Percentiles rank a stretch among this genome's conserved stretches.
These are phyloP conservation scores for Oryzias melastigma DNA, from an alignment of 2,113 vertebrate genomes.

Conservation along the genomic window DNA sequence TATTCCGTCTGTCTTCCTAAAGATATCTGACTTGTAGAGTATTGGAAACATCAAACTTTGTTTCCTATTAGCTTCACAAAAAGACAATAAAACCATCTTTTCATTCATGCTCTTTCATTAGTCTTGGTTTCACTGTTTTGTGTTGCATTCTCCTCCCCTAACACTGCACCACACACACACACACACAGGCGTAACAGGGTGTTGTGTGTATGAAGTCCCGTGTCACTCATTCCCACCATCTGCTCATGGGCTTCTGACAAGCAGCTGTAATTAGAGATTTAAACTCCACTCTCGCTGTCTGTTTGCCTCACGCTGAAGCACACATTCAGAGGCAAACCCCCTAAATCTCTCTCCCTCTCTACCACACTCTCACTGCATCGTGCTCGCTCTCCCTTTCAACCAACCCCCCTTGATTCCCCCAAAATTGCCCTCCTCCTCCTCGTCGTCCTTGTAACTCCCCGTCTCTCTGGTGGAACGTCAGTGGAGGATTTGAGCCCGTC, in stretches of 20 bases:
- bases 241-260: conserved; percentile 57
- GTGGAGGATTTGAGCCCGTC: conserved; percentile 65
- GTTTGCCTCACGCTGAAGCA: conserved; percentile 20
- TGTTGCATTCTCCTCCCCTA: conserved; percentile 14
- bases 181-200: conserved; percentile 8
- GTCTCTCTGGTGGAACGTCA: conserved; percentile 61
- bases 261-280: conserved; percentile 64
- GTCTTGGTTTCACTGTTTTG: conserved; percentile 18
- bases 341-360: conserved; percentile 31
- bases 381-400: conserved; percentile 37
- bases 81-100: too few species aligned
- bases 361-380: conserved; percentile 13
- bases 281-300: conserved; percentile 31
- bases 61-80: too few species aligned
- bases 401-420: conserved; percentile 42
- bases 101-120: conserved; percentile 12
- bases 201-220: conserved; percentile 25
- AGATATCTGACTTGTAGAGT: too few species aligned
- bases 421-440: conserved; percentile 31
- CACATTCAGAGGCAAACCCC: conserved; percentile 18
- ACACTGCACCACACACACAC: conserved; percentile 2
- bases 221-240: conserved; percentile 60
- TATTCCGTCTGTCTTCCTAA: too few species aligned
- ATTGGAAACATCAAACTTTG: too few species aligned
- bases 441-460: conserved; percentile 12